These are phyloP conservation scores for Andrena cerasifolii DNA, from an alignment of 1,140 invertebrate genomes.

Conservation along the genomic window DNA sequence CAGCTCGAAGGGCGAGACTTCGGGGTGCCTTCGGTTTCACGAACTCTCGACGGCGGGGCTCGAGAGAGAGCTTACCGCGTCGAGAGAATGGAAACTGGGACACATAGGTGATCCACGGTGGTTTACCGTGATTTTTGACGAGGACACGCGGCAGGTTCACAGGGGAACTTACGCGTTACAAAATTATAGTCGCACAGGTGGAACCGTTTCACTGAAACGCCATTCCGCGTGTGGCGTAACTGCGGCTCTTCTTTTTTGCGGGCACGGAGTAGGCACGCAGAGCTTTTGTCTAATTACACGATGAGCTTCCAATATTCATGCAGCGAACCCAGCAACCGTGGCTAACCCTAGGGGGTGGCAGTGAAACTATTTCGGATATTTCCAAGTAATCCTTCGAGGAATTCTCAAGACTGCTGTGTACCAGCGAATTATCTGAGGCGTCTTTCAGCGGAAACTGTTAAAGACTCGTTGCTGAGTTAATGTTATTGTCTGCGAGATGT, in stretches of 20 bases:
- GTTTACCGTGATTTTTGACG: slow-evolving; percentile 65
- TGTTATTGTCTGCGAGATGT: too few relatives aligned
- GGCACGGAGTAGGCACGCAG: too few relatives aligned
- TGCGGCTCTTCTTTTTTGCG: neutral
- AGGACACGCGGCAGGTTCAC: slow-evolving; percentile 57
- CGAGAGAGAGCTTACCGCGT: slow-evolving; percentile 54
- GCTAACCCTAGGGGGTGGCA: neutral
- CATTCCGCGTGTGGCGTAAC: slow-evolving; percentile 7
- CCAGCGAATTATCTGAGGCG: neutral
- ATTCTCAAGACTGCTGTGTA: slow-evolving; percentile 8
- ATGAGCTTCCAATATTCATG: too few relatives aligned
- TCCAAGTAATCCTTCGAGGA: neutral
- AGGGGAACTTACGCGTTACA: slow-evolving; percentile 58
- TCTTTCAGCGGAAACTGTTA: neutral
- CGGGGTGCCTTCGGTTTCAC: slow-evolving; percentile 62
- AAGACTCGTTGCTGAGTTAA: too few relatives aligned
- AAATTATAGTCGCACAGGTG: slow-evolving; percentile 60
- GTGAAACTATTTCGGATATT: slow-evolving; percentile 3
- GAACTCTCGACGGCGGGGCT: slow-evolving; percentile 51
- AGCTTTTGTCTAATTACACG: too few relatives aligned
- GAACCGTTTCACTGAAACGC: slow-evolving; percentile 33
- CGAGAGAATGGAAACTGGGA: slow-evolving; percentile 66
- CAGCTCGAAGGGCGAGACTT: slow-evolving; percentile 59
- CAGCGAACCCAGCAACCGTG: too few relatives aligned
- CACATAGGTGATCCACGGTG: slow-evolving; percentile 64